Evolutionary conservation across 92 coral and sea anemone genomes (phyloP), one percentile per base, ranked within the genome.

Genomic region (Palythoa heliodiscus): DNA sequence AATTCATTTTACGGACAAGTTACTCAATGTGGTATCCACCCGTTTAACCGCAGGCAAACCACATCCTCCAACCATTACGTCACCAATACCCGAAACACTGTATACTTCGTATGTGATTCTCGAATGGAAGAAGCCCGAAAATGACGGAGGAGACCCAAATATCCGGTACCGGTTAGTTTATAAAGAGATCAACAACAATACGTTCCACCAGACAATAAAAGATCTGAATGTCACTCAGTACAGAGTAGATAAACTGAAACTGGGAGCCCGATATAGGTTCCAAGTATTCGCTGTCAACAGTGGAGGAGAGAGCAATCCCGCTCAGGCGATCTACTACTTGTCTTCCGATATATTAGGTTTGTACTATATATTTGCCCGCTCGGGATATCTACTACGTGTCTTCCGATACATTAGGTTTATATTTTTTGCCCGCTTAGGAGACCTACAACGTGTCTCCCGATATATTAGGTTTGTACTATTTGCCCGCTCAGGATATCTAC

Each of bases 81-180:
- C 52, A 35, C 82, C 82, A 4, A 7, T 6, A 13, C 11, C 22
- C 67, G 29, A 55, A 57, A 76, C 64, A 13, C n/a, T 76, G 20
- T 2, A 52, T 24, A 25, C 68, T 14, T 54, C 68, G 4, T 16
- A 0, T 8, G 35, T 76, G 19, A 47, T 55, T 19, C 69, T 76
- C 23, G 54, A 76, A 76, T 76, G 82, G 82, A 76, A 66, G 8
- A 76, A 25, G 29, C 82, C 82, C 0, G n/a, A n/a, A n/a, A n/a
- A n/a, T n/a, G n/a, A n/a, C n/a, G n/a, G n/a, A n/a, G n/a, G n/a
- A n/a, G n/a, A 54, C 16, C 23, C 50, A n/a, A 35, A 55, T 47
- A 61, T 76, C 43, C 50, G 52, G 13, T 76, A 76, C 52, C 67
- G 68, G 48, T 47, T 76, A 11, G 67, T 76, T 12, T 76, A 76